Evolutionary conservation across 2,113 vertebrate genomes (phyloP).

Genomic region (Pseudonaja textilis): DNA sequence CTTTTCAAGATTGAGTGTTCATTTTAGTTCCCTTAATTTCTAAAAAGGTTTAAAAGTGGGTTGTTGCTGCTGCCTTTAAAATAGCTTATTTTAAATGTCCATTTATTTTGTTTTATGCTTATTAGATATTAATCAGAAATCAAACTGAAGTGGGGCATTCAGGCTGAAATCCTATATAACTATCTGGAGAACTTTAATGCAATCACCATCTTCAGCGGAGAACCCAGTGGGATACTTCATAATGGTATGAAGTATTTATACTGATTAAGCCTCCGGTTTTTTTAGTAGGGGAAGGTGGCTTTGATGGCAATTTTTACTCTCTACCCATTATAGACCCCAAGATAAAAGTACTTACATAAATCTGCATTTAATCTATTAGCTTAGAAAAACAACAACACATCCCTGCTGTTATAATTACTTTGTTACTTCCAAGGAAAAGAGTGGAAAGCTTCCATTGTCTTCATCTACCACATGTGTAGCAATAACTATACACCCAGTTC

Average conservation of each 20-base stretch:
- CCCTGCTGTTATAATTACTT: background rate
- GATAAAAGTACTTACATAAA: background rate
- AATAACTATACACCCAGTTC: background rate
- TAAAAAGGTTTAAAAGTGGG: background rate
- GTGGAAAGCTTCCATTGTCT: background rate
- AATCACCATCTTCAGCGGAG: background rate
- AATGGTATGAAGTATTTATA: background rate
- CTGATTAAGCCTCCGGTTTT: background rate
- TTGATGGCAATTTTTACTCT: background rate
- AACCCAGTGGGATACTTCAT: background rate
- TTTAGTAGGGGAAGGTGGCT: background rate
- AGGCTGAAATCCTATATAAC: background rate
- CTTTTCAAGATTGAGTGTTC: background rate
- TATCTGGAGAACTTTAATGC: background rate
- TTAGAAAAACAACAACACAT: background rate
- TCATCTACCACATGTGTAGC: background rate
- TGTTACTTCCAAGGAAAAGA: background rate
- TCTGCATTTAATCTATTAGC: background rate
- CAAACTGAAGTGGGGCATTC: background rate
- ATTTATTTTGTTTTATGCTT: background rate
- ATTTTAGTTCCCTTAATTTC: background rate
- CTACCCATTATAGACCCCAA: background rate
- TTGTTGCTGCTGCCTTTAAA: background rate
- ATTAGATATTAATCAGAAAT: background rate
- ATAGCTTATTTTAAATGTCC: background rate